Evolutionary conservation across 1,140 invertebrate genomes (phyloP).

Genomic region (Drosophila melanogaster): Release_6_plus_ISO1_MT NT_033777.3:18953001-18953500

Average conservation of each 20-base stretch:
- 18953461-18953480: neutral
- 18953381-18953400: constrained; percentile 39
- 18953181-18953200: constrained; percentile 66
- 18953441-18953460: constrained; percentile 4
- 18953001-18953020: constrained; percentile 61
- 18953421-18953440: neutral
- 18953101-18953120: constrained; percentile 32
- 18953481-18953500: neutral
- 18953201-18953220: constrained; percentile 75
- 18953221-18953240: constrained; percentile 68
- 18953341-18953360: constrained; percentile 53
- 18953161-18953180: constrained; percentile 71
- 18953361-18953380: constrained; percentile 73
- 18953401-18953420: constrained; percentile 3
- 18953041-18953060: constrained; percentile 29
- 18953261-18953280: constrained; percentile 21
- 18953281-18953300: neutral
- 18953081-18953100: constrained; percentile 41
- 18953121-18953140: neutral
- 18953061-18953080: constrained; percentile 69
- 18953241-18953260: constrained; percentile 54
- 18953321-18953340: constrained; percentile 58
- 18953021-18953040: constrained; percentile 26
- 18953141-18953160: constrained; percentile 28
- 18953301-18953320: constrained; percentile 22